Percentiles rank a stretch among this genome's conserved stretches.
Evolutionary conservation across 2,888 invertebrate species (phyloP).

Genomic region (Lissonota sp.): DNA sequence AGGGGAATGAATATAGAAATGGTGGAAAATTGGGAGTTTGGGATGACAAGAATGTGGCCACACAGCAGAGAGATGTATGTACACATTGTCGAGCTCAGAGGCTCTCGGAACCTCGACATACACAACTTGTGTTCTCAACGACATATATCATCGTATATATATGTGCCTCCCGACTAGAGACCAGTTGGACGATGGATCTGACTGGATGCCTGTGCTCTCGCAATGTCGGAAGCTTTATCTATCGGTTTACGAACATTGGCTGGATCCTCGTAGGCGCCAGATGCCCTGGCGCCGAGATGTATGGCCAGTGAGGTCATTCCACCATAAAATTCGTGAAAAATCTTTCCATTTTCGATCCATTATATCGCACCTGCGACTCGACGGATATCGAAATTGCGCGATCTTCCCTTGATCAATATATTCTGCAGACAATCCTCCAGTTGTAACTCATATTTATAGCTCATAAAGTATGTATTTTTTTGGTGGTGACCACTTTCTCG

Average conservation of each 20-base stretch:
- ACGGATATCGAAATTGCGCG: background rate
- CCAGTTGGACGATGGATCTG: slow-evolving; percentile 4
- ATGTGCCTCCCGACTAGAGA: background rate
- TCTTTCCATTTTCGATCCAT: slow-evolving; percentile 6
- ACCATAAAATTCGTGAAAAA: background rate
- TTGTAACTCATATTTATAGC: no score
- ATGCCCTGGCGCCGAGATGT: slow-evolving; percentile 26
- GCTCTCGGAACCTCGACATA: slow-evolving; percentile 26
- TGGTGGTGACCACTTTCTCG: no score
- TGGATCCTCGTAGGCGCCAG: slow-evolving; percentile 36
- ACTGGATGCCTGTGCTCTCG: background rate
- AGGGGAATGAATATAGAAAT: slow-evolving; percentile 7
- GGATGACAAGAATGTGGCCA: slow-evolving; percentile 27
- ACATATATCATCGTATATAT: slow-evolving; percentile 18
- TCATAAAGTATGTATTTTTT: no score
- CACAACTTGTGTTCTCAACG: slow-evolving; percentile 32
- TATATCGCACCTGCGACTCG: background rate
- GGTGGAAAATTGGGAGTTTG: slow-evolving; percentile 24
- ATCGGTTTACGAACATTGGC: slow-evolving; percentile 14
- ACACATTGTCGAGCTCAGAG: slow-evolving; percentile 1
- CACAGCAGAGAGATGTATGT: slow-evolving; percentile 5
- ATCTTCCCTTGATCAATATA: background rate
- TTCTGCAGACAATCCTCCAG: background rate
- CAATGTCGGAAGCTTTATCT: slow-evolving; percentile 23
- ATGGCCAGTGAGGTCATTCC: slow-evolving; percentile 5